Evolutionary conservation across 2,888 invertebrate genomes (phyloP).

Genomic region (Tinea trinotella): DNA sequence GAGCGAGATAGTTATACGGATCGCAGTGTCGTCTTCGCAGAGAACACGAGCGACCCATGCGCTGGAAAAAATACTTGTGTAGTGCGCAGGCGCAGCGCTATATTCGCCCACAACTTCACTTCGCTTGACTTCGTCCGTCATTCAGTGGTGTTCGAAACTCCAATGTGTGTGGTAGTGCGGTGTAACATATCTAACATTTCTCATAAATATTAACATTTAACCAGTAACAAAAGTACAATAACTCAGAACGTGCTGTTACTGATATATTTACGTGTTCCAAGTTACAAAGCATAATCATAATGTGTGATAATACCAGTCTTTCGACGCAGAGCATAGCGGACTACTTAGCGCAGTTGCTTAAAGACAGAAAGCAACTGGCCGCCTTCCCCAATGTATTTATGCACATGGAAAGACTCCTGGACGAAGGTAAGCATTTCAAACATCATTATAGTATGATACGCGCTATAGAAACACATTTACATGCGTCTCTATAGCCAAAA

Average conservation of each 20-base stretch:
- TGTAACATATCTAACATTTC: constrained; percentile 69
- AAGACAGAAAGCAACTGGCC: constrained; percentile 99
- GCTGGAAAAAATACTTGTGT: constrained; percentile 60
- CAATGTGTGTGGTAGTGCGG: constrained; percentile 71
- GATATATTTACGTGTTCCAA: constrained; percentile 53
- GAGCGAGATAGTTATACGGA: constrained; percentile 49
- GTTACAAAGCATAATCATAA: constrained; percentile 40
- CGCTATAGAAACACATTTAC: constrained; percentile 25
- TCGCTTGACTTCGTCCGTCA: constrained; percentile 54
- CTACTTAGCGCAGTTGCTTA: constrained; percentile 99
- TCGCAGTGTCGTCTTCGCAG: not conserved
- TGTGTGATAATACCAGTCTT: constrained; percentile 74
- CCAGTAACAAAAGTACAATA: constrained; percentile 65
- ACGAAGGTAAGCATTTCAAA: constrained; percentile 86
- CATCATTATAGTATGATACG: constrained; percentile 38
- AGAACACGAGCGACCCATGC: constrained; percentile 47
- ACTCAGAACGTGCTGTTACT: constrained; percentile 54
- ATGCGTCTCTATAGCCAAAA: constrained; percentile 39
- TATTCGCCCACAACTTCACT: constrained; percentile 71
- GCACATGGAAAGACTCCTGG: constrained; percentile 98
- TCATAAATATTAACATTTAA: constrained; percentile 68
- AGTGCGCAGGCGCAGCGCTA: constrained; percentile 65
- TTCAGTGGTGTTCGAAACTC: constrained; percentile 69
- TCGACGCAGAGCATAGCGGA: constrained; percentile 98
- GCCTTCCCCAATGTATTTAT: constrained; percentile 99